A percentile compares a stretch with the other conserved stretches of the same genome.
Conservation (phyloP, 2,888 invertebrate species). For the Cryptocheilus praepositus region DNA sequence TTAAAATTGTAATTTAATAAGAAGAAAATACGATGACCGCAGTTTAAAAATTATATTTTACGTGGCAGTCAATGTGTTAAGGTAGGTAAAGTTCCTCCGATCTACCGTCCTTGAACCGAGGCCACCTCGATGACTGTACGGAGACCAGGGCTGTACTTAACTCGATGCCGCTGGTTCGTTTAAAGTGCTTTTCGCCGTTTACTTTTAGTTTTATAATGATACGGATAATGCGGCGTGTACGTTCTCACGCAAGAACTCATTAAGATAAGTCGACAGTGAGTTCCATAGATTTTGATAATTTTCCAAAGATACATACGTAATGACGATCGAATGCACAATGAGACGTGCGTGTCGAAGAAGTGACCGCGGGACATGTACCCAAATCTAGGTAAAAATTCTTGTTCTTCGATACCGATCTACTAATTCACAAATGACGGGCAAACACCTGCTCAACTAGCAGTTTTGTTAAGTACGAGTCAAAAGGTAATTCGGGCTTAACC, state of each 20-base stretch:
- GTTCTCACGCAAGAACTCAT: not conserved
- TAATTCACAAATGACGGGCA: conserved; percentile 36
- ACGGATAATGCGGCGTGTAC: too few relatives aligned
- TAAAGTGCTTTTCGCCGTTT: conserved; percentile 1
- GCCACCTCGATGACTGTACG: conserved; percentile 3
- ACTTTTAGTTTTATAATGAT: not conserved
- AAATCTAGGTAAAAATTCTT: conserved; percentile 14
- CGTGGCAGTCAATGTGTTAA: conserved; percentile 17
- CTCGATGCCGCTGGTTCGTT: not conserved
- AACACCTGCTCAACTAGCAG: conserved; percentile 41
- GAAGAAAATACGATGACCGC: not conserved
- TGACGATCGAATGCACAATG: too few relatives aligned
- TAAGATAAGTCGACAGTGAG: not conserved
- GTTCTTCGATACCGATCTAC: conserved; percentile 22
- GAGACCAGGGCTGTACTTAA: not conserved
- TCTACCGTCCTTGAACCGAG: conserved; percentile 51
- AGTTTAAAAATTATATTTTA: conserved; percentile 24
- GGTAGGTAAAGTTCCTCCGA: conserved; percentile 34
- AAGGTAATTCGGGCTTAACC: conserved; percentile 44
- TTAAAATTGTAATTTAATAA: not conserved
- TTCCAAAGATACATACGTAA: too few relatives aligned
- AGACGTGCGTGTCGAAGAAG: not conserved
- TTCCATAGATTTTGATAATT: too few relatives aligned
- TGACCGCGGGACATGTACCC: not conserved
- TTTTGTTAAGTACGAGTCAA: conserved; percentile 42